Evolutionary conservation across 2,888 invertebrate species (phyloP).

Genomic region (Atrina japonica): DNA sequence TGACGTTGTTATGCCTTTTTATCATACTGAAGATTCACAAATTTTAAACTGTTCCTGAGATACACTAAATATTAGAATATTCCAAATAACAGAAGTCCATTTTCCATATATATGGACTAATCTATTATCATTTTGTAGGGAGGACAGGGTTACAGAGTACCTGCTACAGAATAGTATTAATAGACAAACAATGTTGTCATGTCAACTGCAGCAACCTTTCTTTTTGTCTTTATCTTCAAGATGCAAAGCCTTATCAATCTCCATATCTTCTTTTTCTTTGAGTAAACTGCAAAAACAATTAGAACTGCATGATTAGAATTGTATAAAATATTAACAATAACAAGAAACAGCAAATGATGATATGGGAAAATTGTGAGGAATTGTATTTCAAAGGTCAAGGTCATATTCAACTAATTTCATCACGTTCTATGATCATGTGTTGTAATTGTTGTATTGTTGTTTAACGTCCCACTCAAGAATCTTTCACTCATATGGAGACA

Average conservation of each 20-base stretch:
- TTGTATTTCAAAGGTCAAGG: neutral
- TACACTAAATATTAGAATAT: too few relatives aligned
- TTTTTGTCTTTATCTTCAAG: constrained; percentile 69
- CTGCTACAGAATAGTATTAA: too few relatives aligned
- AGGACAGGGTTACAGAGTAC: too few relatives aligned
- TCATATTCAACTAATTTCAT: neutral
- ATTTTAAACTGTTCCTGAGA: too few relatives aligned
- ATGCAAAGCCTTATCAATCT: constrained; percentile 77
- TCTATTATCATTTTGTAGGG: too few relatives aligned
- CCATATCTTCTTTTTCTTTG: constrained; percentile 79
- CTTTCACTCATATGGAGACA: too few relatives aligned
- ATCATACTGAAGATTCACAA: too few relatives aligned
- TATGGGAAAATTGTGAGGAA: neutral
- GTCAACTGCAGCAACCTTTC: constrained; percentile 73
- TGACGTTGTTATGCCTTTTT: too few relatives aligned
- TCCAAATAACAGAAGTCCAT: too few relatives aligned
- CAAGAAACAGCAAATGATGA: neutral
- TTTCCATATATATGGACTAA: too few relatives aligned
- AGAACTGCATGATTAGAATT: neutral
- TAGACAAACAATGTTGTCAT: constrained; percentile 3
- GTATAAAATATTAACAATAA: neutral
- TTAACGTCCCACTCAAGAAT: too few relatives aligned
- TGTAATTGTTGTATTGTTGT: too few relatives aligned
- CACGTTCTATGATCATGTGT: neutral
- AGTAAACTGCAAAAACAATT: constrained; percentile 71